phyloP scores from a whole-genome alignment of 2,888 invertebrate species.

The Koerneria pararmatus region DNA sequence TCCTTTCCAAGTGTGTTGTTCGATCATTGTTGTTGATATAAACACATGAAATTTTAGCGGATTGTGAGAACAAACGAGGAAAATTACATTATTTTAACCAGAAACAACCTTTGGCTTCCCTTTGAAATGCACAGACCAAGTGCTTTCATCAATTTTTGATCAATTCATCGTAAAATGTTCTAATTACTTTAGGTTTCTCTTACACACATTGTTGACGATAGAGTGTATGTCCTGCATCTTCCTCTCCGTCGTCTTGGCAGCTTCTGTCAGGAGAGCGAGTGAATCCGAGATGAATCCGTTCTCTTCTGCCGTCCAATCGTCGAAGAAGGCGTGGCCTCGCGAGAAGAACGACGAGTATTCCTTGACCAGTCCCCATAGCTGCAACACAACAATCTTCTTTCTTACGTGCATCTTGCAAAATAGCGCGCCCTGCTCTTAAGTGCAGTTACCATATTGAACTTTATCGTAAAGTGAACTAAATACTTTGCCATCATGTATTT shows the following conservation, averaged over 20 bases:
- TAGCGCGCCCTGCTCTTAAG: neutral
- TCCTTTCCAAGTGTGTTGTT: too few relatives aligned
- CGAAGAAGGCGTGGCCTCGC: conserved; percentile 55
- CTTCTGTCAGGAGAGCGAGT: conserved; percentile 37
- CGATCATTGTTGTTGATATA: too few relatives aligned
- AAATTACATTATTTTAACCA: too few relatives aligned
- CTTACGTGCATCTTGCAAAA: neutral
- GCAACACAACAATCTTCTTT: conserved; percentile 25
- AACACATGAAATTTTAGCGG: too few relatives aligned
- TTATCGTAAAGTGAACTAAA: too few relatives aligned
- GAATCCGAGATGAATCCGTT: conserved; percentile 33
- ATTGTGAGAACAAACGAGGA: too few relatives aligned
- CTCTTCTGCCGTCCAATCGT: conserved; percentile 47
- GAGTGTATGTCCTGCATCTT: conserved; percentile 60
- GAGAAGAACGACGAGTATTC: conserved; percentile 53
- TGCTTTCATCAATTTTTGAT: too few relatives aligned
- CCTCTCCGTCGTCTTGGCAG: conserved; percentile 47
- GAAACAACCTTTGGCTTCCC: too few relatives aligned
- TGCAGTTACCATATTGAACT: neutral
- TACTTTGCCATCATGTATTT: too few relatives aligned
- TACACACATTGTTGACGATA: conserved; percentile 58
- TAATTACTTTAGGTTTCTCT: too few relatives aligned
- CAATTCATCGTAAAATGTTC: too few relatives aligned
- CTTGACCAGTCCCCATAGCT: conserved; percentile 56
- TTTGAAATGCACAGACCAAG: too few relatives aligned